Evolutionary conservation across 2,797 vertebrate species (phyloP).

Genomic region (Botia kubotai): DNA sequence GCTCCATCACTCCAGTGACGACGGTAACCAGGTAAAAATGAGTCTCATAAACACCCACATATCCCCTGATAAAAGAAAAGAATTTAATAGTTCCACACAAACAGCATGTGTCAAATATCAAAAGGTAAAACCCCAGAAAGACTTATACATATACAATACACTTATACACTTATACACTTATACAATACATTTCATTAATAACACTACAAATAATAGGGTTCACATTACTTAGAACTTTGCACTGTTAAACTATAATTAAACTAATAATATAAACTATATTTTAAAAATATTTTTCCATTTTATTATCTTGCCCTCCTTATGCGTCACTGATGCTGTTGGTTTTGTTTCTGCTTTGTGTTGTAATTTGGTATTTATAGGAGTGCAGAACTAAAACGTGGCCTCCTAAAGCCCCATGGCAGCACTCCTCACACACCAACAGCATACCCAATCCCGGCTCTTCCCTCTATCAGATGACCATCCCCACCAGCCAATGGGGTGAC

Average conservation of each 20-base stretch:
- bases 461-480: constrained; percentile 89
- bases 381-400: constrained; percentile 99
- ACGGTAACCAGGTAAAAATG: constrained; percentile 85
- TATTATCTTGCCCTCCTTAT: too few relatives aligned
- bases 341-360: not conserved
- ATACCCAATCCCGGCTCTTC: constrained; percentile 89
- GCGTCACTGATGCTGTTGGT: not conserved
- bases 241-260: too few relatives aligned
- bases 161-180: too few relatives aligned
- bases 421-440: constrained; percentile 83
- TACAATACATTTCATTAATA: too few relatives aligned
- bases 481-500: constrained; percentile 93
- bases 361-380: constrained; percentile 77
- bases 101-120: too few relatives aligned
- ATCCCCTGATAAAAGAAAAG: not conserved
- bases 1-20: constrained; percentile 87
- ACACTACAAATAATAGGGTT: too few relatives aligned
- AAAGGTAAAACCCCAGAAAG: too few relatives aligned
- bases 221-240: too few relatives aligned
- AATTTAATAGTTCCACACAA: not conserved
- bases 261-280: too few relatives aligned
- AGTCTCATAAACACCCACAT: not conserved
- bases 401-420: constrained; percentile 98
- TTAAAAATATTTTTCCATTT: too few relatives aligned
- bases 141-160: too few relatives aligned